Base-by-base conservation (phyloP, 2,797 vertebrate genomes). In the Botia kubotai region DNA sequence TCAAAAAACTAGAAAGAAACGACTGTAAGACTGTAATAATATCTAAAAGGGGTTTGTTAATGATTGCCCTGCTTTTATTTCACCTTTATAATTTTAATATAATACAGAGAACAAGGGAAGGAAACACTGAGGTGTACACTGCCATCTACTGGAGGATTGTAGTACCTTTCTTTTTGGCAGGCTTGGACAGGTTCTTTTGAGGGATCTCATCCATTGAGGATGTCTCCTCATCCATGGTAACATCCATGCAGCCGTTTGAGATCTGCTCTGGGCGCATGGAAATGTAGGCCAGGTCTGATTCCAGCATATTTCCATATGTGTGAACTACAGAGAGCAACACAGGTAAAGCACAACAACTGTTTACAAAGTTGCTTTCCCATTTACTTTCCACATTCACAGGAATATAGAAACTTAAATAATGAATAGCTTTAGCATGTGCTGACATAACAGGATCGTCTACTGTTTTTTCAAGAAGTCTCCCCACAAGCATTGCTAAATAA, bases 91-190 rank as follows among this genome's bases (percentile, higher is more conserved):
- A 33, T 26, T 65, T 26, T 29, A 76, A 36, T 58, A 46, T 48
- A 29, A 29, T 21, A 12, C 66, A 21, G 39, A 3, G 60, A 71
- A 46, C 43, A 46, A 10, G 43, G 43, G 10, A 19, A n/a, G 39
- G 36, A 46, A 46, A 69, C 10, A 75, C 5, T 48, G 23, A 69
- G 17, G 53, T 69, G 26, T 26, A 67, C 43, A 77, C 70, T 72
- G 60, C 55, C 80, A n/a, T 62, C 83, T 72, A 48, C 72, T 81
- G 76, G 50, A 23, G 50, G 19, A 3, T 4, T 12, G 21, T n/a
- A 23, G 86, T 92, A 97, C 96, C 94, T 96, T 95, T 96, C 86
- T 74, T 95, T 92, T 95, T 93, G 87, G 93, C 93, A 3, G 92
- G 88, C 90, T 95, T 95, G 85, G 89, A 85, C 62, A 86, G 75